A percentile compares a stretch with the other conserved stretches of the same genome.
Evolutionary conservation across 1,140 invertebrate species (phyloP).

Genomic region (Cataglyphis hispanica): DNA sequence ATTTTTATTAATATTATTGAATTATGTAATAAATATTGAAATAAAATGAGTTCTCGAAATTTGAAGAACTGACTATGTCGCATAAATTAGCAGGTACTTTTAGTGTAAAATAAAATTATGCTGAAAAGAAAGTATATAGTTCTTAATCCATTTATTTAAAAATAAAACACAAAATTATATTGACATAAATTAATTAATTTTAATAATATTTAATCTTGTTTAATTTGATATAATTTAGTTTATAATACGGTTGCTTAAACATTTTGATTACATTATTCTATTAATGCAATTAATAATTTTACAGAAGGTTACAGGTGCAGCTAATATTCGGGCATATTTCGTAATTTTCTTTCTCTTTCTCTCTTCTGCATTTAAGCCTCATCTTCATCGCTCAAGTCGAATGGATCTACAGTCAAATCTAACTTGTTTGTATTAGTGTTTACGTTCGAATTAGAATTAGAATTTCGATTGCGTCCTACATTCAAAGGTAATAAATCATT

Average conservation of each 20-base stretch:
- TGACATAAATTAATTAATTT: background rate
- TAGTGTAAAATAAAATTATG: background rate
- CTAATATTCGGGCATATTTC: background rate
- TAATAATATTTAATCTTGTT: background rate
- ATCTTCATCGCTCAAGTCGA: background rate
- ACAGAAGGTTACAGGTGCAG: background rate
- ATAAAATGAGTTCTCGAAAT: background rate
- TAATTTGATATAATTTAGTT: background rate
- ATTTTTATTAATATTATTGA: too few relatives aligned
- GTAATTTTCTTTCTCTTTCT: background rate
- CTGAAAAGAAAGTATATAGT: background rate
- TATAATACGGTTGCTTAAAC: background rate
- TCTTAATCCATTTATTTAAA: background rate
- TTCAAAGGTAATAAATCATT: too few relatives aligned
- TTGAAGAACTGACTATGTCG: background rate
- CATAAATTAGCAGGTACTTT: background rate
- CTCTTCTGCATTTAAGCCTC: background rate
- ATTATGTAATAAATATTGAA: background rate
- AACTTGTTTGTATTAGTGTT: background rate
- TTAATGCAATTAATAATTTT: conserved; percentile 10
- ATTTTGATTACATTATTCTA: conserved; percentile 12
- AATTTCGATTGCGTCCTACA: background rate
- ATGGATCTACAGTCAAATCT: too few relatives aligned
- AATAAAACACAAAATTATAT: conserved; percentile 1
- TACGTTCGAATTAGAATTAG: background rate